Evolutionary conservation across 2,113 vertebrate species (phyloP), one percentile per base, ranked within the genome.

Genomic region (Calidris pugnax): DNA sequence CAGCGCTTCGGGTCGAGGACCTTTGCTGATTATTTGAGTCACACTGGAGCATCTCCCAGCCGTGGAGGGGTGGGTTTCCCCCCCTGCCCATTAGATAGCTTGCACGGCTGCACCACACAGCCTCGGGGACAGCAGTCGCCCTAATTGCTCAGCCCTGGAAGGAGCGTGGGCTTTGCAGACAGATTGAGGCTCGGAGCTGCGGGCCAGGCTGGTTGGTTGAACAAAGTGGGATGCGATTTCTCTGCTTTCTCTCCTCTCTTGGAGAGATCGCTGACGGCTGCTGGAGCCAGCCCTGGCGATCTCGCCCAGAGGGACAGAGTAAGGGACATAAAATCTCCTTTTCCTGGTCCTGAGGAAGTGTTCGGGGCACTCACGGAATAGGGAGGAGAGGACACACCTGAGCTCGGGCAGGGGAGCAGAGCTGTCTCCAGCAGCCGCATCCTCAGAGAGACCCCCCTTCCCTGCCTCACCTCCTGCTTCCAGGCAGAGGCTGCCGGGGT

Each of bases 351-450:
- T 21, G 5, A 48, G 69, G 20, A 47, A 47, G 55, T 6, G 15
- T 35, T 23, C 20, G 8, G 3, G 41, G 18, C 4, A 1, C 1
- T 3, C 37, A 37, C 1, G 2, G 69, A 17, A 16, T 0, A 15
- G 21, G 32, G 73, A 8, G 6, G 41, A 43, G 18, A 35, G 18
- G 8, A 18, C 33, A 33, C 15, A 20, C 28, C 56, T 37, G 60
- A 78, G 32, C 53, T 50, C 6, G 6, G 69, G 6, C 8, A 7
- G 22, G n/a, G 50, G 35, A 79, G 19, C 53, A 50, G 41, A 50
- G 27, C 33, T 23, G 28, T 10, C 15, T n/a, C 19, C 63, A 47
- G 67, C 33, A 56, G 43, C n/a, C 27, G 43, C 67, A 48, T 24
- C 50, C 3, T 0, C 4, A 2, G 11, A 35, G 6, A 4, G 1